phyloP scores from a whole-genome alignment of 2,113 vertebrate species.

The Lophochroa leadbeateri region DNA sequence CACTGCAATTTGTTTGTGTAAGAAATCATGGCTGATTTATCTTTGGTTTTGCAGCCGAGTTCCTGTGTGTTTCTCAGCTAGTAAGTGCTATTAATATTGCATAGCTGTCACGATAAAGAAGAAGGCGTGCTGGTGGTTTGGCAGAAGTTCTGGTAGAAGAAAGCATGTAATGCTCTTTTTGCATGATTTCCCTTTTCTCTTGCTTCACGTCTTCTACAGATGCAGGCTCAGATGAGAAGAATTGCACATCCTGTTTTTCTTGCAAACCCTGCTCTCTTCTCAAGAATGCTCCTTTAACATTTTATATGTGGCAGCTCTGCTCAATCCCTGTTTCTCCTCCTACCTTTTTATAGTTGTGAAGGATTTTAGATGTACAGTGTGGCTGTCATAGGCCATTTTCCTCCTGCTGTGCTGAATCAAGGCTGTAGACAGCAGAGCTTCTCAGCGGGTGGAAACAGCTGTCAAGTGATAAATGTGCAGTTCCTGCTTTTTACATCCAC shows the following conservation, averaged over 20 bases:
- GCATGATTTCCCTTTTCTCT: not conserved
- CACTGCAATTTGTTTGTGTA: not conserved
- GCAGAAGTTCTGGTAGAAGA: not conserved
- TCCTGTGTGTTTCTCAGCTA: not conserved
- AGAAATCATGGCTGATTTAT: not conserved
- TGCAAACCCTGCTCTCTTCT: not conserved
- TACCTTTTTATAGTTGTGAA: slow-evolving; percentile 3
- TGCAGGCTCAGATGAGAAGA: not conserved
- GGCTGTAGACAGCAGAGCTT: not conserved
- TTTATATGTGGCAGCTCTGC: not conserved
- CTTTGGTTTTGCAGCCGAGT: not conserved
- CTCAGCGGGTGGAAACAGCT: not conserved
- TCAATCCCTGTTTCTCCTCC: not conserved
- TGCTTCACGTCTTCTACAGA: not conserved
- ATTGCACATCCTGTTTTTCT: not conserved
- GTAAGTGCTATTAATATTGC: not conserved
- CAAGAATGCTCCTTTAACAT: not conserved
- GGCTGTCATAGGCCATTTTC: slow-evolving; percentile 39
- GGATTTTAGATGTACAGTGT: not conserved
- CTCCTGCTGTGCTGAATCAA: slow-evolving; percentile 25
- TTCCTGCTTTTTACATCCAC: not conserved
- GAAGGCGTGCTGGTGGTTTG: not conserved
- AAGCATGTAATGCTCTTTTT: not conserved
- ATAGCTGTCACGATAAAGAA: not conserved
- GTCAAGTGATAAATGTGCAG: not conserved